Percentiles rank a stretch among this genome's conserved stretches.
Evolutionary conservation across 2,113 vertebrate species (phyloP).

Genomic region (Amia ocellicauda): DNA sequence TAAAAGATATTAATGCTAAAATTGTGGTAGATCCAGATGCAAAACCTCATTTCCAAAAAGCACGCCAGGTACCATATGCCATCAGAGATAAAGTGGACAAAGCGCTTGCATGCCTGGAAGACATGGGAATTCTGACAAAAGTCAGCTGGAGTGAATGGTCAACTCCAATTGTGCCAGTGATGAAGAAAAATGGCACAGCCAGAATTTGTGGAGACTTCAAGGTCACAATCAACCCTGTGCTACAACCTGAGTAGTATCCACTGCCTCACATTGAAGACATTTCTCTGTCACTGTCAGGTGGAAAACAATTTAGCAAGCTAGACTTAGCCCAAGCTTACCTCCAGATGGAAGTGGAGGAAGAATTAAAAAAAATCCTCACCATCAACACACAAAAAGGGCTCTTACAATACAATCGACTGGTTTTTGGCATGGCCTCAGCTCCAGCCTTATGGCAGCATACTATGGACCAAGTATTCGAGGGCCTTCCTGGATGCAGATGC

Average conservation of each 20-base stretch:
- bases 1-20: neutral
- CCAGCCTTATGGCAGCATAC: no score
- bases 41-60: neutral
- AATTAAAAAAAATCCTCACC: neutral
- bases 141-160: neutral
- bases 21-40: neutral
- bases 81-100: neutral
- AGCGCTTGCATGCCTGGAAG: neutral
- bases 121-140: neutral
- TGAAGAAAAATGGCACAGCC: neutral
- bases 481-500: no score
- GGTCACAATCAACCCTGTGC: neutral
- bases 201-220: neutral
- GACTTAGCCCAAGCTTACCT: neutral
- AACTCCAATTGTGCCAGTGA: no score
- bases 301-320: neutral
- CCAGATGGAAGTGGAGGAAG: neutral
- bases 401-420: neutral
- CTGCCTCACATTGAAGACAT: neutral
- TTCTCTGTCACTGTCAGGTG: neutral
- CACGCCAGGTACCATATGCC: neutral
- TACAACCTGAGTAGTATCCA: neutral
- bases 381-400: conserved; percentile 2
- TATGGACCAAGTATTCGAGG: no score
- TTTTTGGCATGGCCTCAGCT: neutral